Evolutionary conservation across 1,140 invertebrate species (phyloP), one percentile per base, ranked within the genome.

Genomic region (Anastatus disparis): DNA sequence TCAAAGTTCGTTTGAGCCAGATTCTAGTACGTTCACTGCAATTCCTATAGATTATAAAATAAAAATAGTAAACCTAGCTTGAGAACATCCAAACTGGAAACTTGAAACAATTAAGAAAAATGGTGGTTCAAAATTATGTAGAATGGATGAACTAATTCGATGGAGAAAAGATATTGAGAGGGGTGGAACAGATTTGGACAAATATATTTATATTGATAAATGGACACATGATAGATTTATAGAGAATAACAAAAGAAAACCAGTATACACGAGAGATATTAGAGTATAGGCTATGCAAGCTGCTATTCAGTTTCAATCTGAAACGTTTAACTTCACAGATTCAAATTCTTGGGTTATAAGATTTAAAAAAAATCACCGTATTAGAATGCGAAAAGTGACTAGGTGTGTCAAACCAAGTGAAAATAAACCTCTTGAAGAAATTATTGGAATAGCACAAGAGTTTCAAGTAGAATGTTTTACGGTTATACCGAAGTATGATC

Each of bases 181-280:
- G 8, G 72, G 70, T 53, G 74, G 74, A 69, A 74, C 40, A 1
- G 50, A 0, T 27, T 26, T 61, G 6, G 70, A 74, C 53, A 76
- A 76, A 64, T 74, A 42, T 63, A 15, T 9, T 12, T 26, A 40
- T 10, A 74, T 76, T 22, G 73, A 76, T 68, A 72, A 63, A 22
- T 71, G 69, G 70, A n/a, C n/a, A n/a, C n/a, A n/a, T n/a, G n/a
- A n/a, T n/a, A n/a, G n/a, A n/a, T n/a, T n/a, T n/a, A n/a, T 56
- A 15, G 48, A 12, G 61, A 77, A 70, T 55, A 31, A 40, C 42
- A 72, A 48, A 17, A 61, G 26, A 17, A 62, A 42, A 26, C 70
- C 75, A 70, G 70, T 77, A 3, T 74, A 72, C 17, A 77, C 70
- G n/a, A 35, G 56, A 40, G 62, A 72, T 65, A 46, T 75, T 10